Conservation (phyloP, 2,888 invertebrate genomes). For the Synergus umbraculus region DNA sequence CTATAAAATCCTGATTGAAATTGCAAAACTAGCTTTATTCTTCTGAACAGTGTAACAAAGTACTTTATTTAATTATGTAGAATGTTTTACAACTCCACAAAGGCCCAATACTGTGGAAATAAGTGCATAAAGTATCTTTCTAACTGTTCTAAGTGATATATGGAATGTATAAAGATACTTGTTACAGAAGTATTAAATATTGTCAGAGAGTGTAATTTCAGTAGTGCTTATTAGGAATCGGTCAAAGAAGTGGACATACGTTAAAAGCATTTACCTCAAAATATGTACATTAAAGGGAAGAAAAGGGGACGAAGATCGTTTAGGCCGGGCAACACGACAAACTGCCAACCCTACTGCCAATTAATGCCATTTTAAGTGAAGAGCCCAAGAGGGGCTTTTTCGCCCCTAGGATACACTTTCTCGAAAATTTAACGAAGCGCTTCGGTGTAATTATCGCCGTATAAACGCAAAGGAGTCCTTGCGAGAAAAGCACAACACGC, state of each 20-base stretch:
- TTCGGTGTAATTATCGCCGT: slow-evolving; percentile 58
- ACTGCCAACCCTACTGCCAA: slow-evolving; percentile 76
- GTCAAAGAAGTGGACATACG: not conserved
- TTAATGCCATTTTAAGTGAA: slow-evolving; percentile 74
- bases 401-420: slow-evolving; percentile 53
- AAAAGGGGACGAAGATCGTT: slow-evolving; percentile 56
- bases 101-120: not conserved
- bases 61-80: not conserved
- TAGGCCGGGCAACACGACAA: slow-evolving; percentile 68
- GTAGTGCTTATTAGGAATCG: not conserved
- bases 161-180: not conserved
- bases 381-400: slow-evolving; percentile 58
- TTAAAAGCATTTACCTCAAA: not conserved
- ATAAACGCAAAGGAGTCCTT: slow-evolving; percentile 47
- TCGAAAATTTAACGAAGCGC: slow-evolving; percentile 56
- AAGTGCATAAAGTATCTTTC: not conserved
- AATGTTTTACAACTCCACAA: not conserved
- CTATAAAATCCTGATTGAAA: slow-evolving; percentile 20
- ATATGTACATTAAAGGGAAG: slow-evolving; percentile 38
- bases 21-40: not conserved
- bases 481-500: slow-evolving; percentile 25
- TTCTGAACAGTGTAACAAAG: not conserved
- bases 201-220: not conserved
- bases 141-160: not conserved
- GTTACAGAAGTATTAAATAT: not conserved